Conservation (phyloP, 2,888 invertebrate species). For the Cheilosia variabilis region DNA sequence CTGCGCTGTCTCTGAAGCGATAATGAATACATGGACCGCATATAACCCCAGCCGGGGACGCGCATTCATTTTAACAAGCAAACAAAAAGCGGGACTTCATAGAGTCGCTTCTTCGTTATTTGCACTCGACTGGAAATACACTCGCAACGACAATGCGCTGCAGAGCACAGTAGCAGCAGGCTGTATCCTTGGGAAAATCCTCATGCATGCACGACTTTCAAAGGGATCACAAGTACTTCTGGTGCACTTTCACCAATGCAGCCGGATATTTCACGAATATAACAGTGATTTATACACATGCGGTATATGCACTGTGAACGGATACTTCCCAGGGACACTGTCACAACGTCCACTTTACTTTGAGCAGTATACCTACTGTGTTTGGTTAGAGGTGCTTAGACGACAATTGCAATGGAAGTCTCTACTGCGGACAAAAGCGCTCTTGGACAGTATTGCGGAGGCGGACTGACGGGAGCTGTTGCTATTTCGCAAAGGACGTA, state of each 20-base stretch:
- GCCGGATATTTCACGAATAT: conserved; percentile 66
- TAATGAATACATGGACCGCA: conserved; percentile 60
- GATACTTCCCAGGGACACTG: conserved; percentile 31
- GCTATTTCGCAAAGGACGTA: too few species aligned
- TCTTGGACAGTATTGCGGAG: conserved; percentile 4
- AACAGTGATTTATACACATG: conserved; percentile 58
- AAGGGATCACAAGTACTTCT: conserved; percentile 67
- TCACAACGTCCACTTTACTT: conserved; percentile 40
- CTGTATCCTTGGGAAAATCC: conserved; percentile 53
- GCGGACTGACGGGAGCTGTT: not conserved
- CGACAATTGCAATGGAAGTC: conserved; percentile 39
- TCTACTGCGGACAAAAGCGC: not conserved
- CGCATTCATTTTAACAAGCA: conserved; percentile 67
- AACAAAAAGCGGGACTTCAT: conserved; percentile 65
- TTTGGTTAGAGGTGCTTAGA: conserved; percentile 54
- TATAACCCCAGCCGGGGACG: conserved; percentile 39
- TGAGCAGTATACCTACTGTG: conserved; percentile 23
- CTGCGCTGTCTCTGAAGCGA: conserved; percentile 56
- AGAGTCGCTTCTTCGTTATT: conserved; percentile 54
- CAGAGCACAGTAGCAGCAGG: conserved; percentile 11
- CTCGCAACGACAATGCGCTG: conserved; percentile 20
- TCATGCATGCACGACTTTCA: conserved; percentile 66
- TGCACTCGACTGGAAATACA: conserved; percentile 48
- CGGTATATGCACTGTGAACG: conserved; percentile 32
- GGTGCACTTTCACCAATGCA: conserved; percentile 50